These are phyloP conservation scores for Drosophila novamexicana DNA, from an alignment of 1,140 invertebrate species.

Conservation along the genomic window DNA sequence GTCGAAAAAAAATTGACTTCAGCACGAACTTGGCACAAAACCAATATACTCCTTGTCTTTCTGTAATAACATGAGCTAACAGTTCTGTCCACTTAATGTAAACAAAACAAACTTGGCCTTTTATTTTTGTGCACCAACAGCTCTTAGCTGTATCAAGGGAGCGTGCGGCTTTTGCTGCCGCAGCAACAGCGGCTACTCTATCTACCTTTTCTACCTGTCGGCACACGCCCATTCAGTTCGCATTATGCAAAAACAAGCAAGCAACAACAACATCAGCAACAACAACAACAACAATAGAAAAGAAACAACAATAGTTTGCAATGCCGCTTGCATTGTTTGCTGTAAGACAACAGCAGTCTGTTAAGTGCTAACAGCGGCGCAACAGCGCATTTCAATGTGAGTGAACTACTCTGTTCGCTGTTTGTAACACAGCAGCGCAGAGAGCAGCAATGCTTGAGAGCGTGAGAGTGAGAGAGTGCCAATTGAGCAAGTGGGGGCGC, in stretches of 20 bases:
- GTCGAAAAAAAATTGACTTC: too few species aligned
- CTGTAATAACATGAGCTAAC: conserved; percentile 32
- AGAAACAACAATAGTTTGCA: conserved; percentile 21
- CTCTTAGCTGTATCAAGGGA: conserved; percentile 5
- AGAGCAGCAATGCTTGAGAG: conserved; percentile 10
- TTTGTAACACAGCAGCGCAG: conserved; percentile 12
- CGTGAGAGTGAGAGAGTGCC: conserved; percentile 21
- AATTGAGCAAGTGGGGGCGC: conserved; percentile 35
- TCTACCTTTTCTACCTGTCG: neutral
- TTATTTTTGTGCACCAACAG: conserved; percentile 4
- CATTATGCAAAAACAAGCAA: conserved; percentile 32
- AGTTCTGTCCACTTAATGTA: conserved; percentile 41
- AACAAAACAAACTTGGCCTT: conserved; percentile 44
- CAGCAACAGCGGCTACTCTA: neutral
- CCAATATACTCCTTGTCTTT: neutral
- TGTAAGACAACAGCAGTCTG: conserved; percentile 33
- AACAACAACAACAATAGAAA: neutral
- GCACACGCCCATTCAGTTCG: conserved; percentile 21
- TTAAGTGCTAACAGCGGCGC: conserved; percentile 43
- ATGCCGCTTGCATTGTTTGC: conserved; percentile 32
- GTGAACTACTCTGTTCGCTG: conserved; percentile 5
- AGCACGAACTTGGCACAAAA: neutral
- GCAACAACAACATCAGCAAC: conserved; percentile 1
- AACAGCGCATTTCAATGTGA: conserved; percentile 36
- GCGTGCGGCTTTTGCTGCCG: conserved; percentile 30